Conservation (phyloP, 2,888 invertebrate species). For the Plemyria rubiginata region DNA sequence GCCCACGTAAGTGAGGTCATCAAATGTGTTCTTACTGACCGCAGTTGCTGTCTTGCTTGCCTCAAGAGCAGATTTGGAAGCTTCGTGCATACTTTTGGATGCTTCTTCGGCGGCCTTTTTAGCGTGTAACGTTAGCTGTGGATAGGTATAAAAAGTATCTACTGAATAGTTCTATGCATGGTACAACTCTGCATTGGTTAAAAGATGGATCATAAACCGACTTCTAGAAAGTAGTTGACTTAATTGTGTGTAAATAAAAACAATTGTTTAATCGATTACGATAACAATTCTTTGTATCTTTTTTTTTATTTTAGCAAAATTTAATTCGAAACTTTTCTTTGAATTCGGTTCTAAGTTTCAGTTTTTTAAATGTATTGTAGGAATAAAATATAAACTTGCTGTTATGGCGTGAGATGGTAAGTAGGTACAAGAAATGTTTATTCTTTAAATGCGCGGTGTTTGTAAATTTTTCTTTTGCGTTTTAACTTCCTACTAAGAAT, state of each 20-base stretch:
- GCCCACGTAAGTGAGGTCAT: slow-evolving; percentile 95
- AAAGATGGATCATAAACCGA: background rate
- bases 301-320: background rate
- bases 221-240: background rate
- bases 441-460: slow-evolving; percentile 17
- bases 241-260: too few species aligned
- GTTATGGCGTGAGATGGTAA: background rate
- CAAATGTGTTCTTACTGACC: slow-evolving; percentile 94
- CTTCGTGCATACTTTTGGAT: slow-evolving; percentile 92
- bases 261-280: too few species aligned
- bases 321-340: background rate
- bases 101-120: slow-evolving; percentile 95
- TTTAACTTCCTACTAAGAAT: background rate
- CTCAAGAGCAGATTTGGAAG: slow-evolving; percentile 92
- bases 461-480: background rate
- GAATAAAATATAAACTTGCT: background rate
- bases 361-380: background rate
- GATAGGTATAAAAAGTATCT: slow-evolving; percentile 16
- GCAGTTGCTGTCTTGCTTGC: slow-evolving; percentile 95
- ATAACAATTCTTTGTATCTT: background rate
- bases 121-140: slow-evolving; percentile 92
- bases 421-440: slow-evolving; percentile 6
- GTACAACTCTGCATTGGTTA: background rate
- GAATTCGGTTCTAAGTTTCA: background rate
- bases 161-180: background rate